Evolutionary conservation across 2,888 invertebrate species (phyloP), one percentile per base, ranked within the genome.

Genomic region (Fragum sueziense): DNA sequence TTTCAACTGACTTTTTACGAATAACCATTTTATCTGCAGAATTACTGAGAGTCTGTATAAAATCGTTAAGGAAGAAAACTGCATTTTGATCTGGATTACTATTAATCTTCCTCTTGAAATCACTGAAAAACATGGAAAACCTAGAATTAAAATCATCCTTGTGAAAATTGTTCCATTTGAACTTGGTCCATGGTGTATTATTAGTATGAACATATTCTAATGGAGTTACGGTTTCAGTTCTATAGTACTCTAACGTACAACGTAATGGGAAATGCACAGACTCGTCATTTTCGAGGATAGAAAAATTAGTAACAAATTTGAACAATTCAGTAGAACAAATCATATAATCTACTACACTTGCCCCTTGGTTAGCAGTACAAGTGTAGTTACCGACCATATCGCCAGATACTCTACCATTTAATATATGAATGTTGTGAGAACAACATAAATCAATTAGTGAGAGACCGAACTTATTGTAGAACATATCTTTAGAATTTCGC

Each of bases 231-330:
- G 4, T 47, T 14, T 47, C 2, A 3, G 47, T 47, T 14, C 17
- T 47, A 47, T 9, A 47, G 4, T 20, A 47, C 17, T 47, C 17
- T 14, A 69, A 69, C 20, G 17, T 47, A 51, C 68, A 69, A 11
- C 41, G 51, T 29, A 69, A 51, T 51, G 68, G 68, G 29, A 47
- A 69, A n/a, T 69, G 51, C 29, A 69, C 68, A 27, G 68, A 69
- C n/a, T 51, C 20, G 9, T 17, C 3, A 27, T 31, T 51, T 2
- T 69, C 68, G 6, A 20, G 25, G 3, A 62, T n/a, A 9, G 20
- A 31, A 34, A 62, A 62, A 31, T 31, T n/a, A 14, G 6, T 34
- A 9, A 62, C 27, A 62, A 9, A n/a, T 20, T 62, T 34, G 27
- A 62, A 62, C 31, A 62, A 34, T n/a, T 33, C n/a, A 31, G 62